Conservation (phyloP, 2,797 vertebrate species). For the Bryconaethiops microstoma region DNA sequence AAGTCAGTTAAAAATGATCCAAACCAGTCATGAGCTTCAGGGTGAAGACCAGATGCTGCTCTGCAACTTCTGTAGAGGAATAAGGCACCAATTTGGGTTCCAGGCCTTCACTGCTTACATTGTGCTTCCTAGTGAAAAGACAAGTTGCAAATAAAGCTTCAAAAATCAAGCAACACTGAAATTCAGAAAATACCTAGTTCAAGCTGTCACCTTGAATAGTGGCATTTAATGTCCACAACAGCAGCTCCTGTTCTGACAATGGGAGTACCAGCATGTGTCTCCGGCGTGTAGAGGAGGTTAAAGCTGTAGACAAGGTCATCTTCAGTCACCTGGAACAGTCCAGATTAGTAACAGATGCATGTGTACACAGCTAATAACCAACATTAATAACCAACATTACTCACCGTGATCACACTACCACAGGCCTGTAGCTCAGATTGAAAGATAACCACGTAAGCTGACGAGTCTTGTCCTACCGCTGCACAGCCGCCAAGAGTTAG, state of each 20-base stretch:
- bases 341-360: neutral
- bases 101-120: slow-evolving; percentile 64
- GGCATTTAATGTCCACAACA: slow-evolving; percentile 65
- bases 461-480: fast-evolving
- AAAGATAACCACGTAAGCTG: slow-evolving; percentile 57
- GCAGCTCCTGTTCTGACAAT: slow-evolving; percentile 65
- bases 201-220: slow-evolving; percentile 66
- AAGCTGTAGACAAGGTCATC: slow-evolving; percentile 68
- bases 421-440: slow-evolving; percentile 53
- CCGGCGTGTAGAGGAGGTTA: slow-evolving; percentile 64
- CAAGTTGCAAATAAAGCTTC: neutral
- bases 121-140: slow-evolving; percentile 57
- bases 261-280: slow-evolving; percentile 54
- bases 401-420: too few species aligned
- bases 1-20: neutral
- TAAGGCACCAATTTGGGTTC: slow-evolving; percentile 63
- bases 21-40: slow-evolving; percentile 71
- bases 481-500: too few species aligned
- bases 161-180: neutral
- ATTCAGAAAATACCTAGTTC: neutral
- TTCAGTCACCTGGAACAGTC: slow-evolving; percentile 60
- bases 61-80: slow-evolving; percentile 11
- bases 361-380: too few species aligned
- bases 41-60: slow-evolving; percentile 66
- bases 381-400: too few species aligned